phyloP scores from a whole-genome alignment of 2,797 vertebrate genomes.

The Setipinna tenuifilis region DNA sequence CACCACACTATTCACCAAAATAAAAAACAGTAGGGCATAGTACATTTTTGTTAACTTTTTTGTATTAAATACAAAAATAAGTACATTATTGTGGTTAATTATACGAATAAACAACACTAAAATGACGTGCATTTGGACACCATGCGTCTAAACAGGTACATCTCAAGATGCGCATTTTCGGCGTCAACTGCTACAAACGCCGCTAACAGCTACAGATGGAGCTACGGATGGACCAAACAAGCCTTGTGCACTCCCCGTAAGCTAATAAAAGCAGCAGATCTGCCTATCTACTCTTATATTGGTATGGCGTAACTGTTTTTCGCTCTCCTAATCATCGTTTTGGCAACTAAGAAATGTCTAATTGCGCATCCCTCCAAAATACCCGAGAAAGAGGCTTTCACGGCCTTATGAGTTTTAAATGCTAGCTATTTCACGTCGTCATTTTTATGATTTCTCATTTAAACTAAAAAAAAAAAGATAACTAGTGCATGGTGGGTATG shows the following conservation, averaged over 20 bases:
- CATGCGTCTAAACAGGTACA: not conserved
- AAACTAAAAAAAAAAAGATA: not conserved
- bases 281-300: not conserved
- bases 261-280: not conserved
- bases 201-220: not conserved
- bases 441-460: not conserved
- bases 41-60: too few relatives aligned
- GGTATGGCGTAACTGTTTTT: not conserved
- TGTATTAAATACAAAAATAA: too few relatives aligned
- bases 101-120: not conserved
- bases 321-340: not conserved
- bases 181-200: not conserved
- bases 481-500: not conserved
- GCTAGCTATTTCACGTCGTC: not conserved
- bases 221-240: not conserved
- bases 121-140: not conserved
- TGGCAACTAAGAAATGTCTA: not conserved
- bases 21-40: not conserved
- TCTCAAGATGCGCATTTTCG: not conserved
- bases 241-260: not conserved
- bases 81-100: too few relatives aligned
- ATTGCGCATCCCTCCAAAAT: not conserved
- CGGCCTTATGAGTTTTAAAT: not conserved
- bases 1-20: not conserved
- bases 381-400: not conserved